Evolutionary conservation across 1,140 invertebrate genomes (phyloP).

Genomic region (Ditylenchus dipsaci): DNA sequence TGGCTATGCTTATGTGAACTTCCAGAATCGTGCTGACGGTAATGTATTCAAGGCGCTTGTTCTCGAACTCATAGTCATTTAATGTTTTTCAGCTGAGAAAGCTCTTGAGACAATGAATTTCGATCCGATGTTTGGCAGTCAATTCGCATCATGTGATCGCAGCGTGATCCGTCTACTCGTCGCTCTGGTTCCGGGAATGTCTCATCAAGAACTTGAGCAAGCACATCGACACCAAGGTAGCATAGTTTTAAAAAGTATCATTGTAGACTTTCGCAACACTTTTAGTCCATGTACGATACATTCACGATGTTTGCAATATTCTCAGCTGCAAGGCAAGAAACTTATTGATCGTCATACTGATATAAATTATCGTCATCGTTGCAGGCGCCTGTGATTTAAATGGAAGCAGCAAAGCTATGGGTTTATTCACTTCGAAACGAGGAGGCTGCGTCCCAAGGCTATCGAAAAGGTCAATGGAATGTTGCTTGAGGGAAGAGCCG

Average conservation of each 20-base stretch:
- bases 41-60: neutral
- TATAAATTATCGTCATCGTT: constrained; percentile 40
- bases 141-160: constrained; percentile 98
- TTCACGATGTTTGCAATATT: constrained; percentile 99
- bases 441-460: constrained; percentile 92
- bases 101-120: constrained; percentile 99
- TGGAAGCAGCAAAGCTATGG: constrained; percentile 91
- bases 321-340: constrained; percentile 82
- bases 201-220: constrained; percentile 96
- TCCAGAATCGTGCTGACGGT: constrained; percentile 90
- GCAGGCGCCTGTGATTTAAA: constrained; percentile 83
- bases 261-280: no score
- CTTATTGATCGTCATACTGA: neutral
- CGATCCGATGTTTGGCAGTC: constrained; percentile 92
- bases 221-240: constrained; percentile 98
- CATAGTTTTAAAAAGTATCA: no score
- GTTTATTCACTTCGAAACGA: constrained; percentile 99
- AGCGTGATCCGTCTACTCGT: constrained; percentile 91
- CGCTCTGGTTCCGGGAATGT: constrained; percentile 98
- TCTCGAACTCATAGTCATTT: neutral
- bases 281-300: constrained; percentile 97
- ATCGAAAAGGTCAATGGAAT: constrained; percentile 92
- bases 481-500: constrained; percentile 82
- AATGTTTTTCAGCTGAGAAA: constrained; percentile 74
- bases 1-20: constrained; percentile 99